Base-by-base conservation (phyloP, 2,797 vertebrate genomes). In the Bucorvus abyssinicus region DNA sequence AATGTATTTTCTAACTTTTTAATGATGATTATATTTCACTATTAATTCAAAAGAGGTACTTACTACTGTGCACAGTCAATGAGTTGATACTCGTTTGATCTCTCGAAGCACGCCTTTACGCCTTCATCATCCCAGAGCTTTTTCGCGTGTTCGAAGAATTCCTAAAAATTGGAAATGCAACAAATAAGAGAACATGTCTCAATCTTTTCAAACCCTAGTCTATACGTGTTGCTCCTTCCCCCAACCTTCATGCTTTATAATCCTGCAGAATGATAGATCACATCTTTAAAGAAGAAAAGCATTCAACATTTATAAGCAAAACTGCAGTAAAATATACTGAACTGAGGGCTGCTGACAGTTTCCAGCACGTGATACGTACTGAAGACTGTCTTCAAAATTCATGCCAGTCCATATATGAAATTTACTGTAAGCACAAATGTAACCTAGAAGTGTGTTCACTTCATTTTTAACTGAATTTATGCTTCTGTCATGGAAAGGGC, bases 81-180 rank as follows among this genome's bases (percentile, higher is more conserved):
- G 97, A 99, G 98, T 91, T 99, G 99, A 98, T 99, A 99, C 76
- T 99, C 99, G 6, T 99, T 99, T 90, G 99, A 99, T 95, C 99
- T 99, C 97, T 99, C 99, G 9, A 99, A 99, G 97, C 99, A 99
- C 0, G 99, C 99, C 97, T 99, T 99, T 94, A 99, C 99, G 18
- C 99, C 99, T 97, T 99, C 99, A n/a, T 99, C 99, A 53, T 99
- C 99, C 99, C 99, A 99, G 86, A 99, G 99, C 96, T 99, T 99
- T 98, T 99, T 99, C 92, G 99, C 99, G 1, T 99, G 99, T 96
- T 99, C 99, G 89, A 99, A 99, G 98, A 99, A 99, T 97, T 99
- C 99, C 99, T 99, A 97, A 88, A 96, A 97, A 95, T 79, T 70
- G 70, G 82, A 97, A 96, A 92, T 74, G 45, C 64, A 85, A 84